phyloP scores from a whole-genome alignment of 2,888 invertebrate genomes.

The Melinaea marsaeus region DNA sequence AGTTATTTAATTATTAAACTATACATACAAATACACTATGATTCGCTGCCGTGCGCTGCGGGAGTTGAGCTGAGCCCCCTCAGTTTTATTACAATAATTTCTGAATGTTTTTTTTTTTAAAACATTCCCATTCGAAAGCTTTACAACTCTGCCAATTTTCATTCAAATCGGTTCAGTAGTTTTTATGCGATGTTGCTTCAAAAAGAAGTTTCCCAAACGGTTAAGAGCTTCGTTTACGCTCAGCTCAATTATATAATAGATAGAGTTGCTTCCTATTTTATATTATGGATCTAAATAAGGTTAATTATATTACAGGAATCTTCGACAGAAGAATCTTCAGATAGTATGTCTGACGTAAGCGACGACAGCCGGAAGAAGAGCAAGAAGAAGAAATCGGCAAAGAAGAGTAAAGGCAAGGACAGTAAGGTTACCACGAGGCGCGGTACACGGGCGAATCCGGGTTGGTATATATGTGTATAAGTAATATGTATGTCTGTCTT shows the following conservation, averaged over 20 bases:
- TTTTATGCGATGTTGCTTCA: too few relatives aligned
- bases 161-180: too few relatives aligned
- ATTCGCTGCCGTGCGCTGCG: too few relatives aligned
- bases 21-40: neutral
- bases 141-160: too few relatives aligned
- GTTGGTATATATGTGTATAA: slow-evolving; percentile 34
- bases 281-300: too few relatives aligned
- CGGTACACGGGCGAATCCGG: slow-evolving; percentile 72
- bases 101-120: too few relatives aligned
- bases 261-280: neutral
- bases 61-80: too few relatives aligned
- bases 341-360: slow-evolving; percentile 59
- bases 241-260: too few relatives aligned
- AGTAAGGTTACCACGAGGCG: slow-evolving; percentile 50
- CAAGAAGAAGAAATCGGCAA: slow-evolving; percentile 64
- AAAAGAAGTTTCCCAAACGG: too few relatives aligned
- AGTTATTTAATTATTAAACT: slow-evolving; percentile 26
- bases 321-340: slow-evolving; percentile 60
- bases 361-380: slow-evolving; percentile 68
- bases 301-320: slow-evolving; percentile 48
- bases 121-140: too few relatives aligned
- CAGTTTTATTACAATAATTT: too few relatives aligned
- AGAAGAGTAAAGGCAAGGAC: slow-evolving; percentile 57
- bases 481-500: neutral
- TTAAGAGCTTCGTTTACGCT: too few relatives aligned